A percentile compares a stretch with the other conserved stretches of the same genome.
phyloP scores from a whole-genome alignment of 2,797 vertebrate species.

The Sebastes taczanowskii region DNA sequence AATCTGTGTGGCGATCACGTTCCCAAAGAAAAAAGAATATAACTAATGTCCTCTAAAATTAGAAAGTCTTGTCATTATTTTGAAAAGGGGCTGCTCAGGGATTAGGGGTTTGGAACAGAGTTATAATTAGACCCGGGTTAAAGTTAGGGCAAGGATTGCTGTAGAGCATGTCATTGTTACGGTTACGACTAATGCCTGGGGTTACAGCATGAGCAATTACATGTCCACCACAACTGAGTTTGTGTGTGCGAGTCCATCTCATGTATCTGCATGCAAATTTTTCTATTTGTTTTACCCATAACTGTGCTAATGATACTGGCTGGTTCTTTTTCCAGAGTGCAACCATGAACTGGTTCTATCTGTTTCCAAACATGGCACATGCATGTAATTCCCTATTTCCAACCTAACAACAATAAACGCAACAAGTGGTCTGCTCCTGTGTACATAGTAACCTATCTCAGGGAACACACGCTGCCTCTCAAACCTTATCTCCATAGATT shows the following conservation, averaged over 20 bases:
- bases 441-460: slow-evolving; percentile 41
- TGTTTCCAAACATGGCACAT: slow-evolving; percentile 42
- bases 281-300: slow-evolving; percentile 8
- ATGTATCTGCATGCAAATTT: not conserved
- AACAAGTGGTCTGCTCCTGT: slow-evolving; percentile 50
- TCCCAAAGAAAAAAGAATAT: not conserved
- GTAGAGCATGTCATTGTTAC: slow-evolving; percentile 32
- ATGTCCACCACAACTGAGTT: not conserved
- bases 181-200: slow-evolving; percentile 13
- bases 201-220: slow-evolving; percentile 11
- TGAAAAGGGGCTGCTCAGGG: slow-evolving; percentile 15
- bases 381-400: slow-evolving; percentile 48
- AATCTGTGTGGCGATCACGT: slow-evolving; percentile 17
- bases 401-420: slow-evolving; percentile 56
- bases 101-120: slow-evolving; percentile 34
- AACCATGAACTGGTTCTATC: slow-evolving; percentile 26
- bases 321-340: slow-evolving; percentile 3
- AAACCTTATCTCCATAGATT: slow-evolving; percentile 32
- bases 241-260: not conserved
- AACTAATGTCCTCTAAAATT: slow-evolving; percentile 25
- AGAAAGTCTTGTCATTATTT: slow-evolving; percentile 39
- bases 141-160: slow-evolving; percentile 21
- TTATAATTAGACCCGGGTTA: slow-evolving; percentile 28
- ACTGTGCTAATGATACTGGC: not conserved
- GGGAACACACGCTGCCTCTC: slow-evolving; percentile 28